Conservation (phyloP, 1,140 invertebrate species). For the Zaprionus lachaisei region DNA sequence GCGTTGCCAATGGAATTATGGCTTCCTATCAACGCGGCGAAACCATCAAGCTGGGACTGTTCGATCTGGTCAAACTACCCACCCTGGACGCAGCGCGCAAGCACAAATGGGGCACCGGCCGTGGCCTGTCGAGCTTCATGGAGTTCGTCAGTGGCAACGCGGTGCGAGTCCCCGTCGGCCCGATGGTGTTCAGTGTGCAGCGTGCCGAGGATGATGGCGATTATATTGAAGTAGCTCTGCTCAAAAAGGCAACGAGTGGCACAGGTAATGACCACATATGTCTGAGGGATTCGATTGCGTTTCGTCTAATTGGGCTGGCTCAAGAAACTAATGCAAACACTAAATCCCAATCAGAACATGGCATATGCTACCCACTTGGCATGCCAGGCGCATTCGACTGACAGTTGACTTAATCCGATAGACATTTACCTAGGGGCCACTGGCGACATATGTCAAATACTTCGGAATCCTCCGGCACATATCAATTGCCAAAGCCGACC, state of each 20-base stretch:
- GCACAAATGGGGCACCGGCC: constrained; percentile 70
- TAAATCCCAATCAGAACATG: constrained; percentile 14
- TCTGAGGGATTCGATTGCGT: constrained; percentile 27
- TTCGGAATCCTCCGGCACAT: neutral
- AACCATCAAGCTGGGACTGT: constrained; percentile 77
- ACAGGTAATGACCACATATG: constrained; percentile 58
- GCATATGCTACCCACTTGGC: constrained; percentile 24
- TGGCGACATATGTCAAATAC: constrained; percentile 22
- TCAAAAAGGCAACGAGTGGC: constrained; percentile 72
- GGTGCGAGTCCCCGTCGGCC: constrained; percentile 77
- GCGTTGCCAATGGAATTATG: constrained; percentile 65
- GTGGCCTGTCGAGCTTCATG: constrained; percentile 70
- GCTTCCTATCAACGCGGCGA: constrained; percentile 73
- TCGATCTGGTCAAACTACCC: constrained; percentile 76
- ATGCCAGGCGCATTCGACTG: constrained; percentile 36
- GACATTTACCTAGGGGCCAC: constrained; percentile 20
- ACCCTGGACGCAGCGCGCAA: constrained; percentile 52
- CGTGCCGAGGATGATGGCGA: constrained; percentile 80
- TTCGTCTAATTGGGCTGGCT: constrained; percentile 23
- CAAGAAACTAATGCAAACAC: constrained; percentile 4
- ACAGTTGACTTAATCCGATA: constrained; percentile 35
- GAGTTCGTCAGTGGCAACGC: constrained; percentile 81
- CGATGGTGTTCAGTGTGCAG: constrained; percentile 83
- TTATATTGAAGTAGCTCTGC: constrained; percentile 81
- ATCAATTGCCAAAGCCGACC: neutral